Percentiles rank a stretch among this genome's conserved stretches.
phyloP scores from a whole-genome alignment of 2,113 vertebrate species.

The Chitala chitala region DNA sequence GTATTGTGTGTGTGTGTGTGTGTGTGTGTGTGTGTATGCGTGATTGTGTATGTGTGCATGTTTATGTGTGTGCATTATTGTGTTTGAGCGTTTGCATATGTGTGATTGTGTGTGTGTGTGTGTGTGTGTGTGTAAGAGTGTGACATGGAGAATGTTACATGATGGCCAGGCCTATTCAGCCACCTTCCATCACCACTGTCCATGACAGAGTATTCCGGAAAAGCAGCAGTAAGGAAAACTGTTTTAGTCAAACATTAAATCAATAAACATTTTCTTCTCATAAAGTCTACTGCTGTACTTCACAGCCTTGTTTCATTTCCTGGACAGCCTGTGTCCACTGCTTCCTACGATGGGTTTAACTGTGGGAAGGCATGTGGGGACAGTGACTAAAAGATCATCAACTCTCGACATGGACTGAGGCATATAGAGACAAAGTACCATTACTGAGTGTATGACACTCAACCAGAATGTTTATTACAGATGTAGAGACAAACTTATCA shows the following conservation, averaged over 20 bases:
- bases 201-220: too few species aligned
- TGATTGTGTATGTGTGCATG: too few species aligned
- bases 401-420: too few species aligned
- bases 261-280: conserved; percentile 50
- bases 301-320: conserved; percentile 33
- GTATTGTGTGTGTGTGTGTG: too few species aligned
- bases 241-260: conserved; percentile 52
- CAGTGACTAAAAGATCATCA: too few species aligned
- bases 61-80: background rate
- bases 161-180: background rate
- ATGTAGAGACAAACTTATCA: too few species aligned
- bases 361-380: too few species aligned
- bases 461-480: too few species aligned
- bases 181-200: background rate
- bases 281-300: conserved; percentile 34
- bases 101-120: background rate
- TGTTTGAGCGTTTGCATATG: background rate
- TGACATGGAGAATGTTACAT: background rate
- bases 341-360: background rate
- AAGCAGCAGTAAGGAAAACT: conserved; percentile 63
- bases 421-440: too few species aligned
- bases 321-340: conserved; percentile 38
- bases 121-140: too few species aligned
- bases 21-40: too few species aligned
- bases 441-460: too few species aligned